phyloP scores from a whole-genome alignment of 2,888 invertebrate species.

The Aspidapion aeneum region DNA sequence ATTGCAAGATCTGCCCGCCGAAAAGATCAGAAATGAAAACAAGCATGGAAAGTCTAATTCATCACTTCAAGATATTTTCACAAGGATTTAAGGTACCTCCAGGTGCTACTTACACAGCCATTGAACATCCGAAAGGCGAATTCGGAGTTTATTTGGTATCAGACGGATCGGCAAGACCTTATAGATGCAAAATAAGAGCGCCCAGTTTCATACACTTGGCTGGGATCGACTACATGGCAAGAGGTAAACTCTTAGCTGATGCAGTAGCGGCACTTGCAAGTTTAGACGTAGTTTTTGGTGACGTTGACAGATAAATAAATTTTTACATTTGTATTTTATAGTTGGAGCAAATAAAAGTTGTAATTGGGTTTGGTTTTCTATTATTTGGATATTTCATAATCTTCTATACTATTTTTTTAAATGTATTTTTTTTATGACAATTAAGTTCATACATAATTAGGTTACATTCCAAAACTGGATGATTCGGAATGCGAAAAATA shows the following conservation, averaged over 20 bases:
- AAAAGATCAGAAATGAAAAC: conserved; percentile 77
- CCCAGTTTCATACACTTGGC: conserved; percentile 60
- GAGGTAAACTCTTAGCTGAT: conserved; percentile 60
- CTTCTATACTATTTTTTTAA: too few relatives aligned
- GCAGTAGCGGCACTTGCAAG: conserved; percentile 65
- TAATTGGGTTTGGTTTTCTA: too few relatives aligned
- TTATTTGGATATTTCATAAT: too few relatives aligned
- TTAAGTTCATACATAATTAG: too few relatives aligned
- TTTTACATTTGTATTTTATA: too few relatives aligned
- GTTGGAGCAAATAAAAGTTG: too few relatives aligned
- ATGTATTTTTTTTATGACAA: too few relatives aligned
- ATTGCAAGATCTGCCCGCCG: conserved; percentile 75
- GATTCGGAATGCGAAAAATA: too few relatives aligned
- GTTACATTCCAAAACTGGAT: too few relatives aligned
- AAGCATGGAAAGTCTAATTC: conserved; percentile 83
- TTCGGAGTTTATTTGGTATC: conserved; percentile 84
- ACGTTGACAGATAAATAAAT: conserved; percentile 58
- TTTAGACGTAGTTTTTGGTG: conserved; percentile 59
- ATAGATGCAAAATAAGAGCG: conserved; percentile 47
- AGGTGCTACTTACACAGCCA: conserved; percentile 73
- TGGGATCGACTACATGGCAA: conserved; percentile 57
- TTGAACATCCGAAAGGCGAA: conserved; percentile 85
- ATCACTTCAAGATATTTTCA: conserved; percentile 84
- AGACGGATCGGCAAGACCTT: conserved; percentile 76
- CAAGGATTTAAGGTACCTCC: conserved; percentile 83